Base-by-base conservation (phyloP, 1,140 invertebrate species). In the Rhyacophila brunnea region DNA sequence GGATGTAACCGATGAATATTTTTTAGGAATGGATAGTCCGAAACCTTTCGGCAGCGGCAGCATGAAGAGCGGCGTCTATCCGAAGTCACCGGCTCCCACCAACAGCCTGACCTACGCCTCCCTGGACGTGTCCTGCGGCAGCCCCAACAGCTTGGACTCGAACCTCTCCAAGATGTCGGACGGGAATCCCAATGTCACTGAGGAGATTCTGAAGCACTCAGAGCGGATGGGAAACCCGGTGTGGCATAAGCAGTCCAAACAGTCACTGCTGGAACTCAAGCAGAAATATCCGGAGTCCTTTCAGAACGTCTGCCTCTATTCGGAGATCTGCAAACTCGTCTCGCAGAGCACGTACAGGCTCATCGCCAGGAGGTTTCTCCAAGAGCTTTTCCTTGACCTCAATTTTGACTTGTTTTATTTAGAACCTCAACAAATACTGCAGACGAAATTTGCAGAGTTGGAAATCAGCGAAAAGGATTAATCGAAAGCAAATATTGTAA, bases 341-440 rank as follows among this genome's bases (percentile, higher is more conserved):
- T 85, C 87, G 0, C 82, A 83, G 28, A 90, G 87, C 70, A 88
- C 87, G 17, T 96, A 95, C 70, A 84, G 93, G 62, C 80, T 96
- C 60, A 83, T 82, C 50, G 87, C 93, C 1, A 80, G 95, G 15
- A 83, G 93, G 62, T 95, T 98, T 74, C 77, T 98, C 13, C 95
- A 98, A 73, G 95, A 98, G 76, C 78, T 98, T 5, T 98, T 98
- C 75, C 81, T 95, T 28, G 95, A 98, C 70, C 77, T 92, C 15
- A 82, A 83, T 67, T 94, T 93, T 68, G 85, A 88, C 14, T 76
- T 74, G 52, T 81, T 84, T 57, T 71, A 73, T 32, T 58, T 57
- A 9, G 80, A 82, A 35, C 78, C 81, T 7, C 67, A 70, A 52
- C 66, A 74, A 1, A 75, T 78, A n/a, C 10, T 65, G 6, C 62